These are phyloP conservation scores for Etia nguti DNA, from an alignment of 2,113 vertebrate genomes.

Conservation along the genomic window DNA sequence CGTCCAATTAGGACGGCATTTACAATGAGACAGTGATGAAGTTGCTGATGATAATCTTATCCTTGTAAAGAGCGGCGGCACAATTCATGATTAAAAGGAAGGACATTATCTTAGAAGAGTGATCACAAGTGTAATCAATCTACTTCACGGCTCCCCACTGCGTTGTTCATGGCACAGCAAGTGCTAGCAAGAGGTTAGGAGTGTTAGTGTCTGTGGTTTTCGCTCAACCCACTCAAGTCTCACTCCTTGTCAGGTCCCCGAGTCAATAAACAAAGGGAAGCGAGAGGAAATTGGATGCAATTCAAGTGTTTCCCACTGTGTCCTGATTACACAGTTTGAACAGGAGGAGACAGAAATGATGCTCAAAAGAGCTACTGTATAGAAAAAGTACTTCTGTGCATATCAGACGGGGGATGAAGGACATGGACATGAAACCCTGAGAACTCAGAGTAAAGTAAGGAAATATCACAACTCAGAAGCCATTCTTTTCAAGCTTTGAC, in stretches of 20 bases:
- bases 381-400: not conserved
- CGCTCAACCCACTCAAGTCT: constrained; percentile 19
- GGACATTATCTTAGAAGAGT: constrained; percentile 62
- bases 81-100: constrained; percentile 63
- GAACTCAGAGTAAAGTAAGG: not conserved
- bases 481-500: not conserved
- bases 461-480: not conserved
- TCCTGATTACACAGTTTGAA: constrained; percentile 49
- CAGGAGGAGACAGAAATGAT: constrained; percentile 7
- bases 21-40: constrained; percentile 66
- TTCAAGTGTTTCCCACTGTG: constrained; percentile 31
- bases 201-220: constrained; percentile 20
- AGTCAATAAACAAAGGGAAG: constrained; percentile 49
- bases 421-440: not conserved
- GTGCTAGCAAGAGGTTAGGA: constrained; percentile 21
- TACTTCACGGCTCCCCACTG: constrained; percentile 44
- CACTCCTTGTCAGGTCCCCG: constrained; percentile 22
- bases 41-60: constrained; percentile 57
- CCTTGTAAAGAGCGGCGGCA: constrained; percentile 56
- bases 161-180: constrained; percentile 13
- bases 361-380: not conserved
- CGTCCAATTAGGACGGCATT: constrained; percentile 54
- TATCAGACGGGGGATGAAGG: not conserved
- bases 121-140: constrained; percentile 70
- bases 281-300: constrained; percentile 47